Percentiles rank a stretch among this genome's conserved stretches.
phyloP scores from a whole-genome alignment of 2,113 vertebrate genomes.

The Corythornis madagascariensis region DNA sequence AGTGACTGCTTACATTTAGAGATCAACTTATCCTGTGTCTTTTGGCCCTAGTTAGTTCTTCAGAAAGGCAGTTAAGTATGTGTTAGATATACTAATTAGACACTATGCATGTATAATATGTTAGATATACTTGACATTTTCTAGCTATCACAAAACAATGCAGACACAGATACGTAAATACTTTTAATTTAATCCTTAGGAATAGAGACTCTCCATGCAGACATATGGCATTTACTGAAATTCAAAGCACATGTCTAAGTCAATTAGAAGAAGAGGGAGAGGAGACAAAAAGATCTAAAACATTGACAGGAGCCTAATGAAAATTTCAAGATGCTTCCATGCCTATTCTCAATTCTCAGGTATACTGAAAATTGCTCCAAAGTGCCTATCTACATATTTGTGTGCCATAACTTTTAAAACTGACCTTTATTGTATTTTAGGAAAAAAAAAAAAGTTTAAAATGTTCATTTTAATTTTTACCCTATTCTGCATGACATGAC shows the following conservation, averaged over 20 bases:
- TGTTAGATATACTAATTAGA: not conserved
- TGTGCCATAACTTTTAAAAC: not conserved
- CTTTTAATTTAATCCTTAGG: not conserved
- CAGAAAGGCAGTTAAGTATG: not conserved
- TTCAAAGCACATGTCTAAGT: not conserved
- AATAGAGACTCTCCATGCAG: not conserved
- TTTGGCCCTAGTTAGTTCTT: not conserved
- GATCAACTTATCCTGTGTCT: not conserved
- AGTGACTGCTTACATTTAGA: not conserved
- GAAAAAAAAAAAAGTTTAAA: not conserved
- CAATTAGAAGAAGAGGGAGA: not conserved
- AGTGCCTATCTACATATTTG: not conserved
- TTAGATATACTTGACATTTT: not conserved
- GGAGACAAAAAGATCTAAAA: not conserved
- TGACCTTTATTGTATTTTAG: not conserved
- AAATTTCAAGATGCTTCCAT: not conserved
- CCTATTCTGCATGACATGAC: not conserved
- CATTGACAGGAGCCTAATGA: not conserved
- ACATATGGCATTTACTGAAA: not conserved
- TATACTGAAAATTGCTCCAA: not conserved
- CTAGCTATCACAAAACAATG: not conserved
- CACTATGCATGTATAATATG: not conserved
- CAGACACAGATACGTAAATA: not conserved
- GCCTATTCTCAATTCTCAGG: not conserved
- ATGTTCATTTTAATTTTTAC: not conserved